A percentile compares a stretch with the other conserved stretches of the same genome.
Conservation (phyloP, 2,888 invertebrate genomes). For the Campoplex capitator region DNA sequence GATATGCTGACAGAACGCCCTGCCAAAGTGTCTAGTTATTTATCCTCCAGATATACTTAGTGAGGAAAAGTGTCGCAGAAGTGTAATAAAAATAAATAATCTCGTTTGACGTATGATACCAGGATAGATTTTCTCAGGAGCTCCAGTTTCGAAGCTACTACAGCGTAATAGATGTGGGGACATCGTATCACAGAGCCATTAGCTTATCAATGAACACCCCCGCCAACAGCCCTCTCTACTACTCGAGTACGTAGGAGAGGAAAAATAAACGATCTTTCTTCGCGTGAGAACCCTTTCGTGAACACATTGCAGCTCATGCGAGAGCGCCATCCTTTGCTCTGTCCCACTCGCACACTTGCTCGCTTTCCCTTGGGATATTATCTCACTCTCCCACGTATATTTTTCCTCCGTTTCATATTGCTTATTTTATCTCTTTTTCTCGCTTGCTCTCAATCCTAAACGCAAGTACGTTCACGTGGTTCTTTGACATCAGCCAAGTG, state of each 20-base stretch:
- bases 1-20: constrained; percentile 34
- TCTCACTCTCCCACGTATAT: constrained; percentile 72
- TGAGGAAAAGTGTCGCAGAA: constrained; percentile 49
- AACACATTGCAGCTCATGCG: constrained; percentile 51
- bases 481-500: constrained; percentile 39
- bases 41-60: constrained; percentile 11
- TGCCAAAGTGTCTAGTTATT: neutral
- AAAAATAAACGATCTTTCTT: constrained; percentile 79
- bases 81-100: constrained; percentile 65
- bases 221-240: constrained; percentile 52
- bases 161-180: constrained; percentile 53
- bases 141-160: constrained; percentile 2
- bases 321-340: constrained; percentile 50
- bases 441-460: constrained; percentile 59
- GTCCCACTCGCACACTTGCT: constrained; percentile 50
- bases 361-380: constrained; percentile 63
- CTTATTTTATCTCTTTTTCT: constrained; percentile 53
- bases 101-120: constrained; percentile 42
- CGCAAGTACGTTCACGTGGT: constrained; percentile 52
- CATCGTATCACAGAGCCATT: constrained; percentile 78
- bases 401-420: constrained; percentile 37
- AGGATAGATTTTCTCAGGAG: constrained; percentile 70
- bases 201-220: constrained; percentile 80
- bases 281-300: constrained; percentile 78
- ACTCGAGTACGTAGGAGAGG: constrained; percentile 77